phyloP scores from a whole-genome alignment of 2,113 vertebrate species.

The Calyptommatus sinebrachiatus region DNA sequence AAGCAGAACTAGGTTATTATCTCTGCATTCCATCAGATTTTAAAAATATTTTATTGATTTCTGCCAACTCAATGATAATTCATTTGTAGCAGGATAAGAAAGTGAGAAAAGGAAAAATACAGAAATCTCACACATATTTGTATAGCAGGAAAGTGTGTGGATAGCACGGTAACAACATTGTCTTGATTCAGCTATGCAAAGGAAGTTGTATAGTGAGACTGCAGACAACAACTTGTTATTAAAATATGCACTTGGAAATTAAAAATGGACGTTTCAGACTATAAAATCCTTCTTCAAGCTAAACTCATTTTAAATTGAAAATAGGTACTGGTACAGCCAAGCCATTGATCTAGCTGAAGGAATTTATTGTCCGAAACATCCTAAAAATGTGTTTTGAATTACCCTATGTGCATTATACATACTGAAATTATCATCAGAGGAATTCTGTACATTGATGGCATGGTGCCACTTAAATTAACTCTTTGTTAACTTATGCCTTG shows the following conservation, averaged over 20 bases:
- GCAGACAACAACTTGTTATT: slow-evolving; percentile 22
- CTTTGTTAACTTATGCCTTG: not conserved
- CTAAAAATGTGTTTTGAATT: slow-evolving; percentile 53
- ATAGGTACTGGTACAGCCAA: slow-evolving; percentile 23
- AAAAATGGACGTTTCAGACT: slow-evolving; percentile 11
- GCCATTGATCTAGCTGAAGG: slow-evolving; percentile 25
- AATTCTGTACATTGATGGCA: slow-evolving; percentile 10
- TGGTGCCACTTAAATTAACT: slow-evolving; percentile 26
- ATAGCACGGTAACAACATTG: not conserved
- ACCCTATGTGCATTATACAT: slow-evolving; percentile 2
- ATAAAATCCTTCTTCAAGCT: slow-evolving; percentile 31
- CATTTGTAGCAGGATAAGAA: not conserved
- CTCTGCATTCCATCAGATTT: slow-evolving; percentile 4
- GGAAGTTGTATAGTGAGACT: not conserved
- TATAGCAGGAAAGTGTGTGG: not conserved
- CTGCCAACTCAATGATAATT: not conserved
- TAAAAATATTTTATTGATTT: slow-evolving; percentile 22
- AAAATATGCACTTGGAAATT: slow-evolving; percentile 42
- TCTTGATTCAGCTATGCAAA: slow-evolving; percentile 4
- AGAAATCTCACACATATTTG: not conserved
- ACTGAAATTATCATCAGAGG: slow-evolving; percentile 38
- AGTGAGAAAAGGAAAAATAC: not conserved
- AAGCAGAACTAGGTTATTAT: not conserved
- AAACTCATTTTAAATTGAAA: slow-evolving; percentile 52
- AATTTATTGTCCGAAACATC: slow-evolving; percentile 47